Percentiles rank a stretch among this genome's conserved stretches.
Conservation (phyloP, 1,140 invertebrate genomes). For the Samia ricini region DNA sequence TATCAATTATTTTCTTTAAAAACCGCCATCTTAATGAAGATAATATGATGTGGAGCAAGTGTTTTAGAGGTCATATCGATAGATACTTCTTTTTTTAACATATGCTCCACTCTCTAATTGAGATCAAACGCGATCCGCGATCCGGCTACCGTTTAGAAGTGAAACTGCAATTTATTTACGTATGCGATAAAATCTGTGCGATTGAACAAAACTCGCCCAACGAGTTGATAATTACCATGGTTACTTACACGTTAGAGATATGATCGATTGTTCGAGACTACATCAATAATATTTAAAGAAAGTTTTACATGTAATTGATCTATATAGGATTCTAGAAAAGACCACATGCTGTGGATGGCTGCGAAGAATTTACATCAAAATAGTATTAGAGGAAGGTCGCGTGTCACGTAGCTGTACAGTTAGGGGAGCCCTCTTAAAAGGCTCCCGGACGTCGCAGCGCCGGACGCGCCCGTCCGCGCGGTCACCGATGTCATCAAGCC, state of each 20-base stretch:
- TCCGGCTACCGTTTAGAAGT: constrained; percentile 2
- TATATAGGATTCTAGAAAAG: background rate
- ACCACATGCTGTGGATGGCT: background rate
- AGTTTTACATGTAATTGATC: background rate
- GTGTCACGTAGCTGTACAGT: no score
- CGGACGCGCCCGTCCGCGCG: no score
- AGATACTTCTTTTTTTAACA: background rate
- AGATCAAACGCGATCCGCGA: background rate
- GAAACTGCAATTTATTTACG: constrained; percentile 8
- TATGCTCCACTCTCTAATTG: background rate
- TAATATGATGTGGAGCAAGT: background rate
- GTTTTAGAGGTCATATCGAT: background rate
- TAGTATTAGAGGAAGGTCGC: no score
- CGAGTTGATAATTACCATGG: background rate
- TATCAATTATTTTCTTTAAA: no score
- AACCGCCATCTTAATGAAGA: no score
- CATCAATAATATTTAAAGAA: background rate
- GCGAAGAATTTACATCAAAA: no score
- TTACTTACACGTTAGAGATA: background rate
- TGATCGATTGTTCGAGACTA: background rate
- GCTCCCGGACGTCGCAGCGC: no score
- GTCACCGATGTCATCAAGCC: no score
- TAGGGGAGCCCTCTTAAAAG: no score
- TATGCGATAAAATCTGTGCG: background rate
- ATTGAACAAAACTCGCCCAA: background rate